Evolutionary conservation across 2,113 vertebrate genomes (phyloP), one percentile per base, ranked within the genome.

Genomic region (Osmerus mordax): DNA sequence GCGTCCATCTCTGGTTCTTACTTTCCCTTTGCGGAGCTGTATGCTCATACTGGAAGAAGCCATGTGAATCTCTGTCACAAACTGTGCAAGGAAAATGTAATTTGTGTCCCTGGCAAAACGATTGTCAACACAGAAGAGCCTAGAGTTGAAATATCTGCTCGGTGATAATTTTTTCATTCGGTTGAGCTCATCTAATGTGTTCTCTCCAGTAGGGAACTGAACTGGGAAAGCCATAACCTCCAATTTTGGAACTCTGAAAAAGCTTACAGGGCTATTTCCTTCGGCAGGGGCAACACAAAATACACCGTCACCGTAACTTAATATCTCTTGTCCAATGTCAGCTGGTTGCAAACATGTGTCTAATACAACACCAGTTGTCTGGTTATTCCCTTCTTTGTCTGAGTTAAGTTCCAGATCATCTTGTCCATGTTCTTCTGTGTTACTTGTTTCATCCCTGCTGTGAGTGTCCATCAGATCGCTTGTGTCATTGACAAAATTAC

Each of bases 1-100:
- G 8, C 19, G 41, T n/a, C 70, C 70, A 47, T 77, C 75, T 51
- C 54, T 71, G 18, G 75, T 77, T 3, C 32, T 16, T 19, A 29
- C 47, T 28, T 28, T 28, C 2, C 25, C 29, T 70, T 69, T 14
- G 60, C 74, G n/a, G 36, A 23, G 19, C 70, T 73, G 66, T 18
- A 73, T 69, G 32, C 56, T 54, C 73, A 74, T 72, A 58, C 29
- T 28, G 29, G 41, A 41, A 6, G 36, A 28, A 28, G 25, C 25
- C 25, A 28, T 28, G 25, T 28, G 25, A 28, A 28, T 28, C 25
- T 28, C 25, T 28, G 25, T 28, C 25, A 28, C 25, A 28, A 28
- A 28, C 25, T 28, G 25, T 28, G 25, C 25, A 28, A 28, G 2
- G 25, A 28, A 28, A 28, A 28, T 28, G 1, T 28, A 28, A 28